Conservation (phyloP, 2,888 invertebrate species). For the Melieria omissa region DNA sequence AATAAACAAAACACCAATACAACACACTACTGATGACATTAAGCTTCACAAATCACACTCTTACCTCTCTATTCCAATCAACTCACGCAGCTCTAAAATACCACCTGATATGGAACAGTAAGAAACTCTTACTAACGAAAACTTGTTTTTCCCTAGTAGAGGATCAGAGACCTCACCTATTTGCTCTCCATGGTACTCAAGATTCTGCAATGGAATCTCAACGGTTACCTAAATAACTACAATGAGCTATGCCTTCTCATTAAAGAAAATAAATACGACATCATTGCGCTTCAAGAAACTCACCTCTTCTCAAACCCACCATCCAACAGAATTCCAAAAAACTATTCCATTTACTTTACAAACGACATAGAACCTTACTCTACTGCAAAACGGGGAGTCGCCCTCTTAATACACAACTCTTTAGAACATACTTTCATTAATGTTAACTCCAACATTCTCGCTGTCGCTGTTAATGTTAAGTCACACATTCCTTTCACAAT, state of each 20-base stretch:
- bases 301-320: neutral
- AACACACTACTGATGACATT: neutral
- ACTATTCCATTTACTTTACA: neutral
- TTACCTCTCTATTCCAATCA: neutral
- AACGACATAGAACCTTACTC: neutral
- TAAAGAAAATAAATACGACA: neutral
- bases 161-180: neutral
- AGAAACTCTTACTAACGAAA: conserved; percentile 3
- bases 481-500: neutral
- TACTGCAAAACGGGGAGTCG: neutral
- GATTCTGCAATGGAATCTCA: conserved; percentile 17
- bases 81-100: neutral
- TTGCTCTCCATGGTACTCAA: conserved; percentile 3
- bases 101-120: neutral
- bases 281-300: neutral
- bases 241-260: neutral
- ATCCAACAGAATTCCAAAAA: neutral
- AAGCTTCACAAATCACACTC: neutral
- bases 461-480: neutral
- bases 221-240: conserved; percentile 10
- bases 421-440: neutral
- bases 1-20: neutral
- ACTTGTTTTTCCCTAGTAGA: neutral
- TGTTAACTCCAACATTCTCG: neutral
- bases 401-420: neutral